Base-by-base conservation (phyloP, 2,888 invertebrate genomes). In the Muscina levida region DNA sequence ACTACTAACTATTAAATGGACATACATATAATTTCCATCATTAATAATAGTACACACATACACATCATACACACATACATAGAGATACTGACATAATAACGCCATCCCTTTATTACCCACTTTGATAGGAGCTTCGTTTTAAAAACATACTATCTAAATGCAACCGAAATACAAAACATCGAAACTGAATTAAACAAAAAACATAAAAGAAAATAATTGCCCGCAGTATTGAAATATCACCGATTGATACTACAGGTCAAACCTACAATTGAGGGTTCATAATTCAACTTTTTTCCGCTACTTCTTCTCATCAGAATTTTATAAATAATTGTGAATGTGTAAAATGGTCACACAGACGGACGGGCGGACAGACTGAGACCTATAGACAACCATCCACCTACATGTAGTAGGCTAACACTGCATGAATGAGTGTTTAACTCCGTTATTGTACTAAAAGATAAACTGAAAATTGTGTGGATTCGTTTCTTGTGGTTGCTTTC, bases 401-500 rank as follows among this genome's bases (percentile, higher is more conserved):
- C n/a, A n/a, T n/a, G n/a, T n/a, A n/a, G n/a, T n/a, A n/a, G n/a
- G n/a, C n/a, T n/a, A n/a, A n/a, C n/a, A n/a, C n/a, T n/a, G 65
- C 37, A 67, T 77, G 56, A 70, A 24, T 66, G 24, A 70, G 56
- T 71, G 8, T 31, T 3, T 31, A 31, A 31, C n/a, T n/a, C n/a
- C n/a, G 31, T 31, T 8, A 31, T 31, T 31, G 31, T 31, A 5
- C 31, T 31, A n/a, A n/a, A n/a, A n/a, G n/a, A n/a, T n/a, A n/a
- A n/a, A n/a, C 31, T 5, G 31, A 31, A 31, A 3, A 31, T 8
- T 31, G 31, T 31, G 31, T 31, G 31, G 31, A 8, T 31, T 31
- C 8, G 8, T 3, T 31, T 31, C 31, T 8, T 31, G 31, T 31
- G 8, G 31, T 31, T 31, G 3, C 31, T 31, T 31, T 5, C 31